These are phyloP conservation scores for Tenthredo mesomela DNA, from an alignment of 2,888 invertebrate genomes.

Conservation along the genomic window DNA sequence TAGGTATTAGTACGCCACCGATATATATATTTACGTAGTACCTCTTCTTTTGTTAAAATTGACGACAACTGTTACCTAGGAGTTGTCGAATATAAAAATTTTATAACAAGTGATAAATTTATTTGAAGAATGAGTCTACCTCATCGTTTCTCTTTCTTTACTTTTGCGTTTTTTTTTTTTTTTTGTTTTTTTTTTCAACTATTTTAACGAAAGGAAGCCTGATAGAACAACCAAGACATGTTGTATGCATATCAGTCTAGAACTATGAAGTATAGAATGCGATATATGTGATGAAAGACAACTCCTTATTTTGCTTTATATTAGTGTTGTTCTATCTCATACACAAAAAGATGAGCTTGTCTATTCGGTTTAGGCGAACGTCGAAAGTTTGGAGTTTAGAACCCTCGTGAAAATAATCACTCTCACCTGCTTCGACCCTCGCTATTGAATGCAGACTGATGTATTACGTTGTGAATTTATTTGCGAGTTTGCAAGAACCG, in stretches of 20 bases:
- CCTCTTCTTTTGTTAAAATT: slow-evolving; percentile 58
- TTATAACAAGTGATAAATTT: slow-evolving; percentile 32
- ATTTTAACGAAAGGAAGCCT: neutral
- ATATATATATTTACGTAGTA: slow-evolving; percentile 61
- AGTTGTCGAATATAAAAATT: slow-evolving; percentile 30
- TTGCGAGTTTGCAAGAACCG: too few species aligned
- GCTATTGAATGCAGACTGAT: too few species aligned
- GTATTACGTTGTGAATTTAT: too few species aligned
- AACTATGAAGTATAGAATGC: neutral
- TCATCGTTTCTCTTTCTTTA: neutral
- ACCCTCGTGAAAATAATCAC: too few species aligned
- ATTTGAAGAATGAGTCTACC: neutral
- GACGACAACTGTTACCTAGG: slow-evolving; percentile 6
- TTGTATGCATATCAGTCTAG: neutral
- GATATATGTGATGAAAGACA: neutral
- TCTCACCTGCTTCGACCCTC: too few species aligned
- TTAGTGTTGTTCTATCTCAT: slow-evolving; percentile 12
- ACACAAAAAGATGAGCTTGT: slow-evolving; percentile 57
- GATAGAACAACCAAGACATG: neutral
- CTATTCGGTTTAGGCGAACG: slow-evolving; percentile 17
- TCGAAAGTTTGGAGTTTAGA: too few species aligned
- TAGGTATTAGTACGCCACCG: slow-evolving; percentile 52
- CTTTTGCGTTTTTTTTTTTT: neutral
- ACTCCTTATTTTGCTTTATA: slow-evolving; percentile 35
- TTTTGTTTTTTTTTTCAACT: neutral